Evolutionary conservation across 2,888 invertebrate species (phyloP), one percentile per base, ranked within the genome.

Genomic region (Drosophila emarginata): DNA sequence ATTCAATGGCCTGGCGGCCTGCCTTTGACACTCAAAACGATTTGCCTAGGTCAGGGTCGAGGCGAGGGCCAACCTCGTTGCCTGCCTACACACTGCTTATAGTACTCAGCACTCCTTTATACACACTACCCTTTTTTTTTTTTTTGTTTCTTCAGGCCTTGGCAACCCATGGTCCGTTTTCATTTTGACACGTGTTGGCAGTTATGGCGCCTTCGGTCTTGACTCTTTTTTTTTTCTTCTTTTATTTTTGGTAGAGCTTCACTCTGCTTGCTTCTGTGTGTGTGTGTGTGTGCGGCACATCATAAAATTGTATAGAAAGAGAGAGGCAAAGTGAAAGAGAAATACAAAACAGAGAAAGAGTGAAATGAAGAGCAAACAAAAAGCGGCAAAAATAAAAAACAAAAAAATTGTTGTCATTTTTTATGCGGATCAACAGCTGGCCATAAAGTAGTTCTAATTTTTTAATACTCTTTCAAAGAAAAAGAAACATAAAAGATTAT

Each of bases 21-120:
- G 79, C 75, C 86, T 80, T 86, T 83, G 84, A 86, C 86, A 83
- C 79, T 78, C 75, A 71, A 79, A 84, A 83, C 79, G 76, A 72
- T 83, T 79, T 80, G 78, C 72, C 84, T 86, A 84, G 84, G 84
- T 86, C 84, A 84, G 79, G 84, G 84, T 83, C 86, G 70, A 45
- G 45, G 45, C 45, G 45, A 54, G 54, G 54, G 54, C 54, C 14
- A 36, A 54, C 36, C 36, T 36, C 21, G 45, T 45, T 45, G 40
- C 40, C 18, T 45, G 51, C 53, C 32, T 15, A 50, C 23, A 28
- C 32, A 32, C 32, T 32, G 32, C 32, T 32, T 32, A 32, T 32
- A 32, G 32, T 32, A 32, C 32, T 32, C 32, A 32, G 32, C 32
- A 32, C 32, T 32, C 32, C 32, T 32, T 32, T 32, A 32, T 26